These are phyloP conservation scores for Trichogramma dendrolimi DNA, from an alignment of 2,888 invertebrate genomes.

Conservation along the genomic window DNA sequence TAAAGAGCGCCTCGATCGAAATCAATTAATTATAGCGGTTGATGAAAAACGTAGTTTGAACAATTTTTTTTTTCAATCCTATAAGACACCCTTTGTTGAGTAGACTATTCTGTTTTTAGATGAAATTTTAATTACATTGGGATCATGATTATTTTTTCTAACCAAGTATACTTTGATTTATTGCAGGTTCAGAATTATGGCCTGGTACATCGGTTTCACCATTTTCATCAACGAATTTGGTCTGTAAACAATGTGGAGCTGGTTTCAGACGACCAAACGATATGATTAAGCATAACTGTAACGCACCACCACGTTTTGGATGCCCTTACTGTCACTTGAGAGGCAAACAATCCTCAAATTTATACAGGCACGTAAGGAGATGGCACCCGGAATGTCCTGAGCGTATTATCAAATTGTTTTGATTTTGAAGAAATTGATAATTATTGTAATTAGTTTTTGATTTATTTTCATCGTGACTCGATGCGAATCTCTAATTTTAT, in stretches of 20 bases:
- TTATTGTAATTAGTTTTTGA: not conserved
- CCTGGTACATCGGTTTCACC: too few species aligned
- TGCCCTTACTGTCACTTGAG: conserved; percentile 52
- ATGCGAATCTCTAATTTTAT: too few species aligned
- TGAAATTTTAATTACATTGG: too few species aligned
- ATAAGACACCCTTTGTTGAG: too few species aligned
- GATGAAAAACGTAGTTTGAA: too few species aligned
- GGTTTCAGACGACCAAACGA: conserved; percentile 37
- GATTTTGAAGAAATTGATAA: conserved; percentile 10
- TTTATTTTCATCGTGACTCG: too few species aligned
- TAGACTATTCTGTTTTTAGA: too few species aligned
- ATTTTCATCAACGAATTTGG: not conserved
- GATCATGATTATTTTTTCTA: too few species aligned
- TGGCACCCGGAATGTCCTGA: conserved; percentile 47
- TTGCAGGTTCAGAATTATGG: too few species aligned
- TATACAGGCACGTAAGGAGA: conserved; percentile 48
- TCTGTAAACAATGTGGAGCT: conserved; percentile 15
- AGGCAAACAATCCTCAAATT: conserved; percentile 50
- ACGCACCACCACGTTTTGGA: conserved; percentile 49
- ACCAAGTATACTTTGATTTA: too few species aligned
- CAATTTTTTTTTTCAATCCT: too few species aligned
- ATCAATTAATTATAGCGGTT: not conserved
- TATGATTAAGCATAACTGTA: conserved; percentile 49
- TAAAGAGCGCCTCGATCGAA: not conserved
- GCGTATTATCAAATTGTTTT: conserved; percentile 28